Evolutionary conservation across 2,888 invertebrate genomes (phyloP).

Genomic region (Cataglyphis cursor): DNA sequence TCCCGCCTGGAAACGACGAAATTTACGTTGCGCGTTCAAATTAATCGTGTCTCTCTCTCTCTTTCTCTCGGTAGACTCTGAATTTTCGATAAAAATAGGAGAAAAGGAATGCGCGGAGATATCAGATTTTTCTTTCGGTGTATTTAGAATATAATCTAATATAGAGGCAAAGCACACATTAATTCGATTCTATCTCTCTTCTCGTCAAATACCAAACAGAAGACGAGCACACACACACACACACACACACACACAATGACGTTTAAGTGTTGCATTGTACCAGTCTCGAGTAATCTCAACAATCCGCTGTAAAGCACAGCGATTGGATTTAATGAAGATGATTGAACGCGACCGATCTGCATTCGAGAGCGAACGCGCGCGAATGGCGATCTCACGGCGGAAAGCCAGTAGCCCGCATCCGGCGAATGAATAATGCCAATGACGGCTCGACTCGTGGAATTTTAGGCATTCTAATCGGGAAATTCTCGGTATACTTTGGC

Average conservation of each 20-base stretch:
- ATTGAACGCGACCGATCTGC: slow-evolving; percentile 64
- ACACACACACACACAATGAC: neutral
- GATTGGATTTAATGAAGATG: slow-evolving; percentile 58
- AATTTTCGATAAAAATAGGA: neutral
- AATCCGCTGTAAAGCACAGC: slow-evolving; percentile 35
- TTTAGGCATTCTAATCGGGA: slow-evolving; percentile 84
- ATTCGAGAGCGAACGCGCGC: slow-evolving; percentile 56
- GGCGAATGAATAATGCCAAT: slow-evolving; percentile 70
- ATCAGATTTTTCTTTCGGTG: neutral
- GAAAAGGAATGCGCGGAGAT: neutral
- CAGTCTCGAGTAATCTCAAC: slow-evolving; percentile 23
- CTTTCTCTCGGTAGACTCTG: neutral
- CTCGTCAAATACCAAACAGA: no score
- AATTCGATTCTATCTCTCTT: neutral
- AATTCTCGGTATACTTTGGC: slow-evolving; percentile 83
- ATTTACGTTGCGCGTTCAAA: slow-evolving; percentile 41
- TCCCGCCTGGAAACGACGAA: slow-evolving; percentile 41
- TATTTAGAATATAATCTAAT: neutral
- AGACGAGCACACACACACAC: neutral
- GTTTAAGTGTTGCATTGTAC: neutral
- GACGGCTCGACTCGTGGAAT: slow-evolving; percentile 78
- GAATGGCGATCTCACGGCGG: slow-evolving; percentile 40
- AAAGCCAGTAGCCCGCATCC: slow-evolving; percentile 48
- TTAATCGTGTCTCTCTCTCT: neutral
- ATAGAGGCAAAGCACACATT: neutral